Evolutionary conservation across 1,140 invertebrate species (phyloP).

Genomic region (Lysiphlebus fabarum): DNA sequence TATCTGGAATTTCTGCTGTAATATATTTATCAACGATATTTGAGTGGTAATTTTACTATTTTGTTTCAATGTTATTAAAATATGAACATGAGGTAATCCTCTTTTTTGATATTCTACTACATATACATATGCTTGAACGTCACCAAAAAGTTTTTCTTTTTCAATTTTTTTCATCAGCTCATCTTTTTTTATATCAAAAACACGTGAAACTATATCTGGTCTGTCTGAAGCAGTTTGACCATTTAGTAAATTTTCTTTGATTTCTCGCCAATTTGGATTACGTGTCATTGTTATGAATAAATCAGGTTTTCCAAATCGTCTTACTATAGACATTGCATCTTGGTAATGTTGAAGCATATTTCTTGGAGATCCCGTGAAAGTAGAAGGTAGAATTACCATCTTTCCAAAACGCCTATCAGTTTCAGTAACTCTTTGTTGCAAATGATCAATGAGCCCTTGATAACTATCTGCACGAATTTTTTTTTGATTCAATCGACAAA

Average conservation of each 20-base stretch:
- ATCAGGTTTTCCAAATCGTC: conserved; percentile 43
- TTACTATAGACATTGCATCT: conserved; percentile 44
- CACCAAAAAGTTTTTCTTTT: conserved; percentile 2
- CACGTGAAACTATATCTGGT: conserved; percentile 9
- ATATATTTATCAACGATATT: conserved; percentile 34
- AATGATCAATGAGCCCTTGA: conserved; percentile 8
- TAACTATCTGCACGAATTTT: conserved; percentile 11
- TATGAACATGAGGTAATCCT: conserved; percentile 10
- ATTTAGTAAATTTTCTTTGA: conserved; percentile 1
- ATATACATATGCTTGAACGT: conserved; percentile 1
- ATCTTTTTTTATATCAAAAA: conserved; percentile 19
- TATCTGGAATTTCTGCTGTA: conserved; percentile 56
- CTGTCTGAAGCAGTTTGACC: conserved; percentile 4
- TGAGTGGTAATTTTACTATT: conserved; percentile 16
- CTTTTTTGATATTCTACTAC: conserved; percentile 16
- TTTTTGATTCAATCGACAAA: neutral
- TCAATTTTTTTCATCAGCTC: neutral
- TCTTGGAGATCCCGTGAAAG: conserved; percentile 9
- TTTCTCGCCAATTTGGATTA: conserved; percentile 8
- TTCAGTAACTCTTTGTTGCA: neutral
- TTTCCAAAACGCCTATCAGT: neutral
- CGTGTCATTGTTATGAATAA: conserved; percentile 40
- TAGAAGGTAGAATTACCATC: conserved; percentile 8
- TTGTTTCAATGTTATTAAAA: conserved; percentile 15
- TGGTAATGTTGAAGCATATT: conserved; percentile 16